Evolutionary conservation across 1,140 invertebrate genomes (phyloP), one percentile per base, ranked within the genome.

Genomic region (Penaeus indicus): DNA sequence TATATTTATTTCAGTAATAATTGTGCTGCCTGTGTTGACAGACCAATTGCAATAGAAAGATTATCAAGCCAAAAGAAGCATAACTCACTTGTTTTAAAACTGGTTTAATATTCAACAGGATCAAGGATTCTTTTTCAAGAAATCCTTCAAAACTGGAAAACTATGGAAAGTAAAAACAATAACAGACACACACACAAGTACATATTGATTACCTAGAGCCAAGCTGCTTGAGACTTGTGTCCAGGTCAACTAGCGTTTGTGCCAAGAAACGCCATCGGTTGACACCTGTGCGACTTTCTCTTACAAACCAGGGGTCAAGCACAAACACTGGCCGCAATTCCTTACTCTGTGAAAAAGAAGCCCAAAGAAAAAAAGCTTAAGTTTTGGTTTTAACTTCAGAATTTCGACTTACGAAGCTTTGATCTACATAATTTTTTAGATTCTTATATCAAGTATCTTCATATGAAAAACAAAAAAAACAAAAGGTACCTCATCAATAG

Each of bases 221-320:
- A 84, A 93, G 90, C 91, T 93, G 93, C 84, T 93, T 92, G 54
- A 96, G 92, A 90, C 94, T 94, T 38, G 92, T 90, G 92, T 96
- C 94, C 54, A 96, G 92, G 92, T 96, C 94, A 89, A 93, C 92
- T 21, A 96, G 92, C 84, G 95, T 94, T 92, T 96, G 94, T 86
- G 96, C 92, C 5, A 96, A 92, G 92, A 96, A 96, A 89, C 95
- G 93, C 94, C 95, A 95, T 88, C 95, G 94, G 92, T 96, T 96
- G 5, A 94, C 92, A 7, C 95, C 95, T 85, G 96, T 94, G 90
- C 93, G 93, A 87, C 95, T 93, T 92, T 94, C 94, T 85, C 94
- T 94, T 54, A 94, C 93, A 86, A 96, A 95, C 90, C 94, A 94
- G 3, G 95, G 94, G 91, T 96, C 95, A 16, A 96, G 91, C 67